Evolutionary conservation across 2,797 vertebrate genomes (phyloP), one percentile per base, ranked within the genome.

Genomic region (Arnoldichthys spilopterus): DNA sequence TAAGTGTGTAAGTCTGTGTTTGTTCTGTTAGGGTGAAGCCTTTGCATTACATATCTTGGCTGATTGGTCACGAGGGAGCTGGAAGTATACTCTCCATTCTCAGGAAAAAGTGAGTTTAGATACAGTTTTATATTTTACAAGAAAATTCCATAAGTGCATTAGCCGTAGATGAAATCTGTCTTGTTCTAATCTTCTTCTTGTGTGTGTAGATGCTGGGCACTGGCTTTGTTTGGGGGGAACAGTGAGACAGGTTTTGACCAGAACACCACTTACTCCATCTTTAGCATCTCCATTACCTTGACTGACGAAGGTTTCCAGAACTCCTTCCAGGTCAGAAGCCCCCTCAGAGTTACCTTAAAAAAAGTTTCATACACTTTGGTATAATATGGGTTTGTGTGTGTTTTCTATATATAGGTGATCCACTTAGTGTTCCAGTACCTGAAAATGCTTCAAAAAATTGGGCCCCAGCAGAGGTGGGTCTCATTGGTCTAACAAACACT

Each of bases 381-480:
- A 12, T 72, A 37, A 12, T 16, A 8, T 59, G 5, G 43, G 40
- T 8, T 30, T 37, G 53, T 51, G 49, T 59, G n/a, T 53, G 43
- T 24, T 86, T 80, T 49, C 84, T 9, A 74, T 86, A 85, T 92
- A 74, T 88, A 99, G 97, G 95, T 99, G 80, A 93, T 95, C 56
- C 93, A 98, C 8, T 87, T 97, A 72, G 96, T 99, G 68, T 98
- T 98, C 86, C 97, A 98, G 91, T 99, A 99, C 43, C 90, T 98
- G 90, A 98, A 96, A 93, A 97, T 99, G 97, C 91, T 99, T 61
- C 97, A 98, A 92, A 92, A 91, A 26, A 88, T 95, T 76, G 96
- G 96, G 3, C 96, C 97, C 16, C 96, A 96, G 83, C 92, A 96
- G 92, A 98, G 97, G 97, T 96, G 88, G 88, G 86, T 0, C 13